phyloP scores from a whole-genome alignment of 92 coral and sea anemone species.

The Siderastrea siderea region DNA sequence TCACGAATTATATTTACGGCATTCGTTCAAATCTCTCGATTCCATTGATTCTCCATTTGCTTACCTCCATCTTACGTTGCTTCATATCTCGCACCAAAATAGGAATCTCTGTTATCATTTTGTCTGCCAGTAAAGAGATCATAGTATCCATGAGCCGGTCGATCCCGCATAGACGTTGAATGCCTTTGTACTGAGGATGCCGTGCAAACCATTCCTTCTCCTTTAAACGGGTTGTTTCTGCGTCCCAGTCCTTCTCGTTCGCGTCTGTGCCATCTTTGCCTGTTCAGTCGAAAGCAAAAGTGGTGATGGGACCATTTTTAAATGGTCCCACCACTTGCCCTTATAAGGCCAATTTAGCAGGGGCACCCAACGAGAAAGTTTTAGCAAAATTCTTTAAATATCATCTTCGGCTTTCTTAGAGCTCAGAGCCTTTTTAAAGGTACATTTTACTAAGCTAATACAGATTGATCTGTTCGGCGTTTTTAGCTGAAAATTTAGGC shows the following conservation, averaged over 20 bases:
- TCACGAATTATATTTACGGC: too few relatives aligned
- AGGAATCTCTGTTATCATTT: conserved; percentile 81
- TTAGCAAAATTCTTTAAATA: too few relatives aligned
- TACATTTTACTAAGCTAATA: too few relatives aligned
- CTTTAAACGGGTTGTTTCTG: conserved; percentile 69
- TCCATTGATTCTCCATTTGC: background rate
- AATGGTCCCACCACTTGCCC: too few relatives aligned
- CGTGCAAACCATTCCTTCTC: conserved; percentile 77
- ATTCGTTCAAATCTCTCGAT: too few relatives aligned
- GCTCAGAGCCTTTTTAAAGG: too few relatives aligned
- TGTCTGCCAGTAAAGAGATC: conserved; percentile 80
- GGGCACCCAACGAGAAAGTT: too few relatives aligned
- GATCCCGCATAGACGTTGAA: conserved; percentile 74
- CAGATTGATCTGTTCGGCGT: too few relatives aligned
- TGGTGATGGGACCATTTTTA: too few relatives aligned
- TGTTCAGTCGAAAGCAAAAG: conserved; percentile 2
- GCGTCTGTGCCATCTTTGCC: conserved; percentile 88
- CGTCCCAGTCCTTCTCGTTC: conserved; percentile 83
- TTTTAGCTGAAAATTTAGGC: too few relatives aligned
- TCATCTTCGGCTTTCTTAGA: too few relatives aligned
- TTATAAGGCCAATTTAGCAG: too few relatives aligned
- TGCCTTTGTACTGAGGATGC: conserved; percentile 73
- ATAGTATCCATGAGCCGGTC: conserved; percentile 83
- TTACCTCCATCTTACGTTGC: conserved; percentile 48
- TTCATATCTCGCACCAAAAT: conserved; percentile 69